Evolutionary conservation across 2,797 vertebrate genomes (phyloP), one percentile per base, ranked within the genome.

Genomic region (Potorous gilbertii): DNA sequence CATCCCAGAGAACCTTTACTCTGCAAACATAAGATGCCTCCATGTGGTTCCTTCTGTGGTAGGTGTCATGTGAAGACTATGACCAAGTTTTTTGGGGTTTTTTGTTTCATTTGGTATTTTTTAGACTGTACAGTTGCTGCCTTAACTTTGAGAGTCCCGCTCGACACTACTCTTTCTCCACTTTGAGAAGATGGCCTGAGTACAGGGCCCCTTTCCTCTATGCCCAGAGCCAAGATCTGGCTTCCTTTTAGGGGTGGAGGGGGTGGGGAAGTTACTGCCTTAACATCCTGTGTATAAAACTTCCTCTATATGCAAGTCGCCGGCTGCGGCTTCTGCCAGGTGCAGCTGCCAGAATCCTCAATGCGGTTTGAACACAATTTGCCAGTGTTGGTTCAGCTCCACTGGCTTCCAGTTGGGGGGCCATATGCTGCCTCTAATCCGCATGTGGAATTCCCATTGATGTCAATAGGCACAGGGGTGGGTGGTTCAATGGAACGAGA

Each of bases 321-420:
- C 95, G 95, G 92, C 91, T 97, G 97, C 91, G 96, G 54, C 92
- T 95, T 96, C 95, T 97, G 96, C 90, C 95, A 66, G 94, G 96
- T 34, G 34, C 96, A 95, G 95, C 93, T 92, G 93, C 95, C 96
- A 95, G 96, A 92, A 97, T 52, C 2, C 96, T 91, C 94, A 97
- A 94, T 96, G 98, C 90, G 93, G 97, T 97, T 98, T 97, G 96
- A 98, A 97, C 97, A 97, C 96, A 98, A 97, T 97, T 98, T 97
- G 96, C 97, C 97, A 97, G 97, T 98, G 97, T 97, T 98, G 98
- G 98, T 98, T 97, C 97, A 97, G 98, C 97, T 98, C 96, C 96
- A 94, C 96, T 97, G 97, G 97, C 97, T 98, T 98, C 97, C 96
- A 98, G 96, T 95, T 96, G 93, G 56, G 94, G 96, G 95, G 54